Base-by-base conservation (phyloP, 2,888 invertebrate species). In the Gymnocheta viridis region DNA sequence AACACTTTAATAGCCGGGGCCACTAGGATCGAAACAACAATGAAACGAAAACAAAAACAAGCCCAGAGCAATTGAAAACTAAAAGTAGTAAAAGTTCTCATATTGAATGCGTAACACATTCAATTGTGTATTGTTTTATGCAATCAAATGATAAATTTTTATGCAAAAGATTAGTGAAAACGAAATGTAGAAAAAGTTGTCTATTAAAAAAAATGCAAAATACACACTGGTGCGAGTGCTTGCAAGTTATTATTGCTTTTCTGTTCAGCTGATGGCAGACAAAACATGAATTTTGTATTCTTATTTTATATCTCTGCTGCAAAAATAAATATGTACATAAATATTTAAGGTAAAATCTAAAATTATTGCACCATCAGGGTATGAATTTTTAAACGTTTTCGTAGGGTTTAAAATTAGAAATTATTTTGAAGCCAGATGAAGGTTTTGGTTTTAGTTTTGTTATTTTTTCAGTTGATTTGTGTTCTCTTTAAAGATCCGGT, bases 31-130 rank as follows among this genome's bases (percentile, higher is more conserved):
- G 2, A 12, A 12, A 3, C 1, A 27, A 58, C 47, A 60, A 29
- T 4, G 10, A 54, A 79, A 41, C 4, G 22, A 74, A 47, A 62
- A 38, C 7, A 0, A 41, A 27, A 51, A 58, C 27, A 62, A 10
- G 14, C 56, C 29, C n/a, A 12, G 14, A 38, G 7, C 38, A 10
- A 22, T 32, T 22, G 32, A 60, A 72, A 72, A 35, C 47, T 29
- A 14, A 74, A 44, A 64, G 56, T 54, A 79, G 62, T 41, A 62
- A 72, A 80, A 56, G 72, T 66, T 77, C 72, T 77, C 72, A 82
- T 77, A 73, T 32, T 27, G 19, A 44, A 77, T 82, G 77, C 82
- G 82, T 82, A 72, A 73, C 51, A 72, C 77, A 77, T 73, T 51
- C 77, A 54, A 69, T 70, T 47, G 17, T 62, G 2, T 51, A 5